phyloP scores from a whole-genome alignment of 1,140 invertebrate species.

The Drosophila rhopaloa region DNA sequence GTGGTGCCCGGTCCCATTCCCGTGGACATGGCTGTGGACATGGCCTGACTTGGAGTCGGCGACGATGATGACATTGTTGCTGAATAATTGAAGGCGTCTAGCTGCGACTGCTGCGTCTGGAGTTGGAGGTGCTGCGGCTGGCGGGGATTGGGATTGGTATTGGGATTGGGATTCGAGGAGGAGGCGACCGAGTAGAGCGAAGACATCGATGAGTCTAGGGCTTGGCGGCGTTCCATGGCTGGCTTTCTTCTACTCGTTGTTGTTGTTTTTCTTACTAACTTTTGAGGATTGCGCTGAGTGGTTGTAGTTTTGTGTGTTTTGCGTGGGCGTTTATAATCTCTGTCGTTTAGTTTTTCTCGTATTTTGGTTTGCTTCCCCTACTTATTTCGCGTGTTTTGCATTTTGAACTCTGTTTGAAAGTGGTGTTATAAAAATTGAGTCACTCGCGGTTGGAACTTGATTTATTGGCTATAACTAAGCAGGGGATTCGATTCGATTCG shows the following conservation, averaged over 20 bases:
- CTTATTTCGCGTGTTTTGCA: slow-evolving; percentile 39
- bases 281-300: slow-evolving; percentile 35
- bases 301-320: slow-evolving; percentile 62
- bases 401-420: slow-evolving; percentile 45
- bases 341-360: slow-evolving; percentile 59
- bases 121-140: slow-evolving; percentile 29
- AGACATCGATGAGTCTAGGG: slow-evolving; percentile 84
- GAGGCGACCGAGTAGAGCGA: slow-evolving; percentile 79
- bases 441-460: slow-evolving; percentile 36
- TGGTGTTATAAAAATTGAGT: slow-evolving; percentile 20
- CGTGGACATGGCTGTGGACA: slow-evolving; percentile 39
- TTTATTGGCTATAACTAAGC: slow-evolving; percentile 28
- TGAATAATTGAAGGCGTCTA: slow-evolving; percentile 82
- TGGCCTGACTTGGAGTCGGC: slow-evolving; percentile 73
- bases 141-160: slow-evolving; percentile 43
- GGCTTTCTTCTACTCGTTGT: slow-evolving; percentile 9
- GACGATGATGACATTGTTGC: slow-evolving; percentile 83
- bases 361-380: slow-evolving; percentile 42
- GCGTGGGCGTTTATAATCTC: slow-evolving; percentile 77
- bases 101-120: slow-evolving; percentile 45
- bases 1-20: slow-evolving; percentile 10
- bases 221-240: slow-evolving; percentile 74
- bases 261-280: slow-evolving; percentile 30
- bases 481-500: slow-evolving; percentile 20
- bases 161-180: slow-evolving; percentile 52